Evolutionary conservation across 2,113 vertebrate genomes (phyloP).

Genomic region (Ptyas mucosa): DNA sequence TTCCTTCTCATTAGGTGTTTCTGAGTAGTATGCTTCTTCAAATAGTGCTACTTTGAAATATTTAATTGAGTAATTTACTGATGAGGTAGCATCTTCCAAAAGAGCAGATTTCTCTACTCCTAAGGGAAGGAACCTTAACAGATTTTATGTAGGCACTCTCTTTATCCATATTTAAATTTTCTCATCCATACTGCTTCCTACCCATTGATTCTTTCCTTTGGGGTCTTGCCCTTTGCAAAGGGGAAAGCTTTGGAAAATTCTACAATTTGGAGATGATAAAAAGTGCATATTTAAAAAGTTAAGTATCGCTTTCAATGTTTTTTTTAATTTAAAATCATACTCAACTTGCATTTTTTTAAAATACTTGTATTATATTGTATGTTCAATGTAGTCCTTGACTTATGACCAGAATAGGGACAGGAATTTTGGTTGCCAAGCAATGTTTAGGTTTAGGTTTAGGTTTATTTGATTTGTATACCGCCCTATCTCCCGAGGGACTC

Average conservation of each 20-base stretch:
- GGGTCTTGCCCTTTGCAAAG: background rate
- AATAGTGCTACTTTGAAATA: background rate
- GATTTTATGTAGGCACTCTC: background rate
- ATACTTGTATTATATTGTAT: too few species aligned
- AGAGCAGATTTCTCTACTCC: background rate
- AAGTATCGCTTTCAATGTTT: background rate
- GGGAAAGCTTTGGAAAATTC: background rate
- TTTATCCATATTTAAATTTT: background rate
- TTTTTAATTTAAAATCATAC: background rate
- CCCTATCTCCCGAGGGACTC: too few species aligned
- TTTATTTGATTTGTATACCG: too few species aligned
- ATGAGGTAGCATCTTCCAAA: background rate
- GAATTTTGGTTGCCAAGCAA: too few species aligned
- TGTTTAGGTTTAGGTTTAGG: too few species aligned
- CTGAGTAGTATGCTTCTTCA: background rate
- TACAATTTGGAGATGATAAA: background rate
- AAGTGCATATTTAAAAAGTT: background rate
- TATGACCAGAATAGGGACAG: too few species aligned
- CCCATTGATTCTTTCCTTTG: background rate
- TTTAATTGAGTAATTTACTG: background rate
- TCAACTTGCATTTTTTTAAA: background rate
- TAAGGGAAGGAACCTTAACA: background rate
- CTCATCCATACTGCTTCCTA: background rate
- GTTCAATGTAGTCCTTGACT: too few species aligned
- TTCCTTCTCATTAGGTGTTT: background rate